Conservation (phyloP, 2,888 invertebrate species). For the Caenorhabditis wallacei region DNA sequence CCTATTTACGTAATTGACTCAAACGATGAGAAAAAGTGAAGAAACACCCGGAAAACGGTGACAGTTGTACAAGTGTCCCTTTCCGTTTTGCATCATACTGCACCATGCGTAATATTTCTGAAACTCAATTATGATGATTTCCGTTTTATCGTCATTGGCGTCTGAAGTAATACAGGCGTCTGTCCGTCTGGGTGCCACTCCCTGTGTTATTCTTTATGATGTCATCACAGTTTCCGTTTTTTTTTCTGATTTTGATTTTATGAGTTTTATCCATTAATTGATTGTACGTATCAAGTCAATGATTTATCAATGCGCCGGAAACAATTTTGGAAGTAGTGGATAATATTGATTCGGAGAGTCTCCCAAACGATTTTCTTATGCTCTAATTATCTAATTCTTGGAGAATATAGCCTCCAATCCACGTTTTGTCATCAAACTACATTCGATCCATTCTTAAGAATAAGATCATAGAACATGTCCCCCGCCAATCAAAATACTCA, state of each 20-base stretch:
- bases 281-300: no score
- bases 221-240: constrained; percentile 34
- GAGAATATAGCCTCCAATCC: neutral
- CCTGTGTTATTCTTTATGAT: constrained; percentile 44
- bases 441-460: neutral
- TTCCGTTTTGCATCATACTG: constrained; percentile 50
- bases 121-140: constrained; percentile 37
- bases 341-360: no score
- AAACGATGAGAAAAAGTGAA: constrained; percentile 31
- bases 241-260: neutral
- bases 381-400: no score
- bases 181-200: constrained; percentile 44
- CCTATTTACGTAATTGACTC: constrained; percentile 48
- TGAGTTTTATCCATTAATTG: neutral
- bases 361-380: neutral
- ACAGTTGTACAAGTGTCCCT: constrained; percentile 11
- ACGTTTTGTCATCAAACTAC: constrained; percentile 34
- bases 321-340: no score
- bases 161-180: constrained; percentile 22
- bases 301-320: no score
- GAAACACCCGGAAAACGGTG: constrained; percentile 35
- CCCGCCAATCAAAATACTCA: constrained; percentile 7
- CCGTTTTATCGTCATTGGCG: constrained; percentile 32
- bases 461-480: constrained; percentile 40
- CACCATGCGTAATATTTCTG: constrained; percentile 20